Percentiles rank a stretch among this genome's conserved stretches.
phyloP scores from a whole-genome alignment of 1,140 invertebrate species.

The Solenopsis invicta region DNA sequence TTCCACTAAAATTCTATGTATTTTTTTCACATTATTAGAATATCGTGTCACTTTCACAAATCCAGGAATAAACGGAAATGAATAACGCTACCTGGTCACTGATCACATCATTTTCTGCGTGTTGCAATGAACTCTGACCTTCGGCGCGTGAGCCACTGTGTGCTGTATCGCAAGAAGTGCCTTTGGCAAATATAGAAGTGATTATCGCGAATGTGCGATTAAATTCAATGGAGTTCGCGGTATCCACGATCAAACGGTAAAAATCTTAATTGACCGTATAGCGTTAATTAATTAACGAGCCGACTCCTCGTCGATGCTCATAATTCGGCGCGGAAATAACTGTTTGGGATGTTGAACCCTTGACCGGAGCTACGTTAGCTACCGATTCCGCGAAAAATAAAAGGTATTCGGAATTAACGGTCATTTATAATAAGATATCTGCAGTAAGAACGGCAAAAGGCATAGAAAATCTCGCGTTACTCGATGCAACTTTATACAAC shows the following conservation, averaged over 20 bases:
- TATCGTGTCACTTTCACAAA: no score
- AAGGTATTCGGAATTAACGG: conserved; percentile 22
- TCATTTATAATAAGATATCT: conserved; percentile 27
- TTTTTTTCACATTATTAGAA: no score
- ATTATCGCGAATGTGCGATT: conserved; percentile 29
- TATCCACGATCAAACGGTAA: conserved; percentile 1
- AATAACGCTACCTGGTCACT: conserved; percentile 33
- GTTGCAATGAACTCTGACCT: conserved; percentile 47
- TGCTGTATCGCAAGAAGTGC: background rate
- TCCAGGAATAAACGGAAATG: conserved; percentile 27
- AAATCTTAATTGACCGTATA: conserved; percentile 55
- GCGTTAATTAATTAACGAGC: conserved; percentile 58
- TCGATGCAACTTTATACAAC: background rate
- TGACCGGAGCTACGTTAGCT: conserved; percentile 23
- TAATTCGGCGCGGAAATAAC: conserved; percentile 59
- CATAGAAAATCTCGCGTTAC: conserved; percentile 12
- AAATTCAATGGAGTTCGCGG: conserved; percentile 29
- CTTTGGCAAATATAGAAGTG: conserved; percentile 16
- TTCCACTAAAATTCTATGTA: no score
- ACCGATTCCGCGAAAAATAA: conserved; percentile 87
- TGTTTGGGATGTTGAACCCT: conserved; percentile 36
- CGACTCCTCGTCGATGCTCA: background rate
- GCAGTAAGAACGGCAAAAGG: conserved; percentile 15
- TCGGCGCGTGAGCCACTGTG: conserved; percentile 23
- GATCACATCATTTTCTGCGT: conserved; percentile 39